Percentiles rank a stretch among this genome's conserved stretches.
Evolutionary conservation across 2,888 invertebrate species (phyloP).

Genomic region (Trissolcus brochymenae): DNA sequence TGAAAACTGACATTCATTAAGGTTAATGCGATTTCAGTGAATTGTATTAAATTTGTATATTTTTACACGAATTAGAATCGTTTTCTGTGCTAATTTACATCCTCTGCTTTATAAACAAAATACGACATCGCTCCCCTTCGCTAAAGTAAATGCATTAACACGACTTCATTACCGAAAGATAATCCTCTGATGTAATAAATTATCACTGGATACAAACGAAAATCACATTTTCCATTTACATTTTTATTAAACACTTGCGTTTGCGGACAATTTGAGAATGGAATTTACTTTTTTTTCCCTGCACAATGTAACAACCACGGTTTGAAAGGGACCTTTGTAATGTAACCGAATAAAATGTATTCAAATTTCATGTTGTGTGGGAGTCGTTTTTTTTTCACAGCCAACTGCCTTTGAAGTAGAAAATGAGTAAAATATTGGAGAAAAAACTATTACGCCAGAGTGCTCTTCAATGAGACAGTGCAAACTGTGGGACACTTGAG

Average conservation of each 20-base stretch:
- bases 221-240: constrained; percentile 3
- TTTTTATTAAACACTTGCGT: neutral
- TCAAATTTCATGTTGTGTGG: neutral
- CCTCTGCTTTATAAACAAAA: constrained; percentile 32
- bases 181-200: constrained; percentile 31
- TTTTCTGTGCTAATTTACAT: constrained; percentile 24
- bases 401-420: no score
- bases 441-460: no score
- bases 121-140: neutral
- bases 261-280: neutral
- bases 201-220: neutral
- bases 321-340: neutral
- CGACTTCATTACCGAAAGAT: constrained; percentile 20
- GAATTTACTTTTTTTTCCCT: no score
- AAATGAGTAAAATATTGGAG: no score
- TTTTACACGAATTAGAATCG: constrained; percentile 27
- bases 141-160: constrained; percentile 23
- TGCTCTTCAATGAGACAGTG: no score
- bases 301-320: neutral
- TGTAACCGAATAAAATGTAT: neutral
- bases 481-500: no score
- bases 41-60: constrained; percentile 40
- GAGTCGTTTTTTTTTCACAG: neutral
- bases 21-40: constrained; percentile 35
- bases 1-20: constrained; percentile 47